Evolutionary conservation across 2,888 invertebrate genomes (phyloP).

Genomic region (Patella caerulea): DNA sequence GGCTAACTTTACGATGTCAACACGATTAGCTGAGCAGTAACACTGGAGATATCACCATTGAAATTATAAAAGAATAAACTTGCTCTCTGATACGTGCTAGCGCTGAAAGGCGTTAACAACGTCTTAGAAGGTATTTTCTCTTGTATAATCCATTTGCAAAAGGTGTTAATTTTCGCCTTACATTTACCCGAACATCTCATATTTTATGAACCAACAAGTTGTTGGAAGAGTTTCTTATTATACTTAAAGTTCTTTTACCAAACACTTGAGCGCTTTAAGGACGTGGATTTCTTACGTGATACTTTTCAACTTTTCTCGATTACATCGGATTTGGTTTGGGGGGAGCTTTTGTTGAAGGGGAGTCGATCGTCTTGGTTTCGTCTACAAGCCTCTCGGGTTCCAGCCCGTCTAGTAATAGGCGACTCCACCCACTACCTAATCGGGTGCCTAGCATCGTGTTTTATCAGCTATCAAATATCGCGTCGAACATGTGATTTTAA

Average conservation of each 20-base stretch:
- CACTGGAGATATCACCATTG: slow-evolving; percentile 1
- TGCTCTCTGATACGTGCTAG: slow-evolving; percentile 19
- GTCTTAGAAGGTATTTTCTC: slow-evolving; percentile 40
- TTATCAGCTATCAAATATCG: slow-evolving; percentile 19
- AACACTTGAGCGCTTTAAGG: slow-evolving; percentile 19
- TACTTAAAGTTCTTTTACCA: slow-evolving; percentile 5
- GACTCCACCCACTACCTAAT: slow-evolving; percentile 23
- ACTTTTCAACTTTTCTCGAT: slow-evolving; percentile 18
- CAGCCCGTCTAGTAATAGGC: slow-evolving; percentile 11
- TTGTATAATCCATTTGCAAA: slow-evolving; percentile 47
- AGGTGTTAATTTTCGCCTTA: slow-evolving; percentile 36
- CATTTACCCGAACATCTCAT: slow-evolving; percentile 8
- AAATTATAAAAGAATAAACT: not conserved
- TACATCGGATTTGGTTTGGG: slow-evolving; percentile 20
- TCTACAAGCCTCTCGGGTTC: slow-evolving; percentile 12
- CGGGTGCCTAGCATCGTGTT: not conserved
- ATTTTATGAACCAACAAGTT: not conserved
- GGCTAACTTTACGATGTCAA: slow-evolving; percentile 8
- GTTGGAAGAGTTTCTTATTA: slow-evolving; percentile 5
- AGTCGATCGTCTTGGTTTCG: slow-evolving; percentile 20
- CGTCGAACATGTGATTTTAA: slow-evolving; percentile 20
- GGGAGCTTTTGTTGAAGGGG: slow-evolving; percentile 18
- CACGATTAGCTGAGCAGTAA: slow-evolving; percentile 5
- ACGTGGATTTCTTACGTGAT: slow-evolving; percentile 23
- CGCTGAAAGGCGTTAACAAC: slow-evolving; percentile 33